Base-by-base conservation (phyloP, 2,888 invertebrate genomes). In the Ferrisia virgata region DNA sequence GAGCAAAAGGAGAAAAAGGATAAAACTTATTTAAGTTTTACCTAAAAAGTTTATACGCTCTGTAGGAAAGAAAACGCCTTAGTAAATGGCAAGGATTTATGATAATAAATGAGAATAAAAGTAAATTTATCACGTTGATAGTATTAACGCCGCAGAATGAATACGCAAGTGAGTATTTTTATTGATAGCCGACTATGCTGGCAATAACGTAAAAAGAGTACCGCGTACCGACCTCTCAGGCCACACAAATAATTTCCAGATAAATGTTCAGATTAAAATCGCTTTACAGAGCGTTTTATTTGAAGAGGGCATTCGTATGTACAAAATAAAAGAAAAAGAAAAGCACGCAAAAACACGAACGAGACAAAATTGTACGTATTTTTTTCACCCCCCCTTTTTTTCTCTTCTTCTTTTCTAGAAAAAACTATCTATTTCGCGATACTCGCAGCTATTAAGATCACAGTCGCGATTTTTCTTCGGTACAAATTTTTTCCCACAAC, bases 41-140 rank as follows among this genome's bases (percentile, higher is more conserved):
- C 15, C 72, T 72, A n/a, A 47, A 72, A 72, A 33, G n/a, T 31
- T 72, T 33, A 33, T 72, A n/a, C 18, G 28, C n/a, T 64, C 15
- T 28, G 28, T 64, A 72, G 33, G 33, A 72, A 72, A 72, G 72
- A 72, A 72, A 72, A 72, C 33, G 33, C 33, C n/a, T 33, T n/a
- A 33, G 72, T 72, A 72, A 72, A 72, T 72, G 72, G 72, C 72
- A 18, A 72, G 72, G 72, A 72, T 72, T 72, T 72, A 72, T 72
- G 72, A 72, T 72, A 33, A 72, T 72, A 72, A 72, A 72, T 72
- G 72, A 72, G 72, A 33, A 72, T 72, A 72, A 72, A 33, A 72
- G 15, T 72, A 72, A 72, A 72, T 72, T 72, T 72, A 72, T 72
- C 72, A 72, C 36, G 33, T 33, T 72, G 72, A 72, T 72, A 36